Evolutionary conservation across 2,113 vertebrate species (phyloP), one percentile per base, ranked within the genome.

Genomic region (Chunga burmeisteri): DNA sequence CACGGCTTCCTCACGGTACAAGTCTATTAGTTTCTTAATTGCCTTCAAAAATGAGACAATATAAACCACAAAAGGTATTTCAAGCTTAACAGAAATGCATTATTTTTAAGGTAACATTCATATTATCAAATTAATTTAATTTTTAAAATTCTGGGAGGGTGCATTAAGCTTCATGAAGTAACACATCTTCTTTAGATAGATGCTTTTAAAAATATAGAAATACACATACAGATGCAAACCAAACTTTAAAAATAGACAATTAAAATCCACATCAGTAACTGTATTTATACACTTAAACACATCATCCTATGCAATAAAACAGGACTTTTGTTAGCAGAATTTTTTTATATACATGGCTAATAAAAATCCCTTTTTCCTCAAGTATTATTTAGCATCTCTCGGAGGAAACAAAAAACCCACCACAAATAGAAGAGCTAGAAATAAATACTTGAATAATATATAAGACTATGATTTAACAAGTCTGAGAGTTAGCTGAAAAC

Each of bases 81-180:
- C 73, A 94, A 94, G 91, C 71, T 92, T 78, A 50, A 73, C 34
- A 94, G 42, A 95, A 93, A 94, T 77, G 34, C 36, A 82, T 70
- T 92, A 27, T 7, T 79, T 93, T 91, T 65, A 84, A 85, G 66
- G 65, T 84, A 93, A 72, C 20, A 92, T 47, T 81, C 70, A 65
- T 77, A 15, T 65, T 66, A 91, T 53, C 74, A 81, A 86, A 93
- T 80, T 66, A 7, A 71, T 38, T 93, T 73, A n/a, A 53, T 78
- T 92, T 61, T 93, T 70, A 32, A 52, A 88, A 81, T 71, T 83
- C 25, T 75, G 10, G 21, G 47, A 70, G 22, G 30, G 40, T 73
- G 32, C 38, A 34, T 77, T 49, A 92, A 95, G 62, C 40, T 44
- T 70, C 65, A 55, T 12, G 38, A 86, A 17, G 55, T 14, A 82